Base-by-base conservation (phyloP, 2,113 vertebrate species). In the Anser cygnoides region DNA sequence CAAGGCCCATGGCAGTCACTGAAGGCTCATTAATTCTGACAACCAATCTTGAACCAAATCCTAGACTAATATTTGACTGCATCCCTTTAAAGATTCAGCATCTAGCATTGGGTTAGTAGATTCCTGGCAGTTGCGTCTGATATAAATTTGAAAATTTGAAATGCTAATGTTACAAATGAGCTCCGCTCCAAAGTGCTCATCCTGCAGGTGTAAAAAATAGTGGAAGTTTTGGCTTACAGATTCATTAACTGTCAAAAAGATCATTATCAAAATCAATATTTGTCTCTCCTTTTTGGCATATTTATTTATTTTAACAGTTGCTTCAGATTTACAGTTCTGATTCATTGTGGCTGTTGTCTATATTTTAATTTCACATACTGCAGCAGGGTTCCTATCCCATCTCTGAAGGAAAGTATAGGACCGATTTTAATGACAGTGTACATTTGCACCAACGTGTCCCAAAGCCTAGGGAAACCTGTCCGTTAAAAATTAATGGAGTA, bases 401-500 rank as follows among this genome's bases (percentile, higher is more conserved):
- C 86, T 85, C 92, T 7, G 11, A 65, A 5, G 25, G 74, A 85
- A 85, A 84, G 61, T 35, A 44, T 0, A 44, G 82, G 77, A 35
- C 15, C 66, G 22, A 6, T 74, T 92, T 91, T 89, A 92, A 91
- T 95, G 94, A 14, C 46, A 9, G 26, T 17, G 65, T 87, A 71
- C 66, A 75, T n/a, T 33, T 77, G 74, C 76, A 39, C 67, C 5
- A 5, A 54, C 68, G 23, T 81, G 80, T 96, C 96, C 86, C 89
- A 80, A 87, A 93, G 93, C 88, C 49, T 55, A 89, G 63, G 88
- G 92, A 95, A 89, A 62, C 92, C 95, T 96, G 90, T 97, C 97
- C 16, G 89, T 95, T 95, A 85, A 79, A 96, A 98, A 97, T 97
- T 98, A 98, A 98, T 96, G 92, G 88, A 90, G 95, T 97, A 92